phyloP scores from a whole-genome alignment of 2,797 vertebrate species.

The Melopsittacus undulatus region DNA sequence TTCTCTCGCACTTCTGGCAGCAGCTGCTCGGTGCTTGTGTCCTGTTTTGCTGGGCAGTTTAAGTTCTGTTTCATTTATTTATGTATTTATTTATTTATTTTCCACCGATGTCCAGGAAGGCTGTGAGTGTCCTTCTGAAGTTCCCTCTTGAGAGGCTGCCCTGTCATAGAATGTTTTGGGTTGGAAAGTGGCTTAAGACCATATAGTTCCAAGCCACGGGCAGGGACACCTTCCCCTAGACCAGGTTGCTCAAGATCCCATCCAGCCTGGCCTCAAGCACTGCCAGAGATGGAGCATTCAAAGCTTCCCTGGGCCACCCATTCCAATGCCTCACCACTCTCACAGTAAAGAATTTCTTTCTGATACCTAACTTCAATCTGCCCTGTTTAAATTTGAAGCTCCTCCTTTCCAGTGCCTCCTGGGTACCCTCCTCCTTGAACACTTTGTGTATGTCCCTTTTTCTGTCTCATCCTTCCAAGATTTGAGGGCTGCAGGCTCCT shows the following conservation, averaged over 20 bases:
- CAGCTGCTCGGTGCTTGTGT: not conserved
- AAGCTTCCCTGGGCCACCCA: not conserved
- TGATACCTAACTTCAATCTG: not conserved
- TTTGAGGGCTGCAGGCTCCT: not conserved
- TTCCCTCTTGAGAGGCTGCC: rapidly evolving
- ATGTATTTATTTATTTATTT: no score
- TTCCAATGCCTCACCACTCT: not conserved
- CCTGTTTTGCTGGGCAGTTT: not conserved
- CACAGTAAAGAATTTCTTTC: not conserved
- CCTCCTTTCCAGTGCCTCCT: not conserved
- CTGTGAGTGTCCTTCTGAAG: not conserved
- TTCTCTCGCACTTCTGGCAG: conserved; percentile 35
- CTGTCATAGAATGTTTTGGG: not conserved
- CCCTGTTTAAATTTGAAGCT: not conserved
- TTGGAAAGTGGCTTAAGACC: not conserved
- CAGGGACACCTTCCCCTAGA: not conserved
- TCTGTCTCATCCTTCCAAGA: not conserved
- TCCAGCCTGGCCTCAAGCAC: not conserved
- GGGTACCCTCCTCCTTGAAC: rapidly evolving
- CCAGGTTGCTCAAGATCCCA: not conserved
- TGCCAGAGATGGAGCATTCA: not conserved
- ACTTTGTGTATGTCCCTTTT: not conserved
- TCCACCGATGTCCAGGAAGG: not conserved
- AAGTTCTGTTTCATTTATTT: not conserved
- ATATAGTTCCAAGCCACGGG: not conserved